Conservation (phyloP, 2,797 vertebrate genomes). For the Intellagama lesueurii region DNA sequence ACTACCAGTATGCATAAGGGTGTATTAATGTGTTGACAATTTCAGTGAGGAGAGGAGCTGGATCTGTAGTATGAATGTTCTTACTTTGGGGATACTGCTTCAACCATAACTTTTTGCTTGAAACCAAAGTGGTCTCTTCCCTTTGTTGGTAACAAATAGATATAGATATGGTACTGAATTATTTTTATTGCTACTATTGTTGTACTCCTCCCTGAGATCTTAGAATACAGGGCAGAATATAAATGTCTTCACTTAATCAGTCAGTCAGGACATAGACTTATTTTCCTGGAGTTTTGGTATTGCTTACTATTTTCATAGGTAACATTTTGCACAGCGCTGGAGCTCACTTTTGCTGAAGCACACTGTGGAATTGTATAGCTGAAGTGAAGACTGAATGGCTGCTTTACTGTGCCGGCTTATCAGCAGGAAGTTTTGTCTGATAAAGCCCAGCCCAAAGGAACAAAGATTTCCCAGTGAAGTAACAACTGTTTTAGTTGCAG, state of each 20-base stretch:
- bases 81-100: no score
- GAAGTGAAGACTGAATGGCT: neutral
- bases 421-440: neutral
- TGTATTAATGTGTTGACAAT: neutral
- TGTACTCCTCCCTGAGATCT: no score
- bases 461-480: conserved; percentile 32
- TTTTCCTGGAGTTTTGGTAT: neutral
- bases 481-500: neutral
- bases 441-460: neutral
- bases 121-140: neutral
- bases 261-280: neutral
- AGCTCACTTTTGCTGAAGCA: neutral
- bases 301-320: neutral
- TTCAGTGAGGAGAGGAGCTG: neutral
- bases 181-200: no score
- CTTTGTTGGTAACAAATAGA: neutral
- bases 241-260: no score
- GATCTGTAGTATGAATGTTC: no score
- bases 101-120: no score
- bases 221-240: no score
- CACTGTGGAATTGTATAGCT: neutral
- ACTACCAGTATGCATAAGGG: no score
- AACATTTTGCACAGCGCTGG: neutral
- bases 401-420: neutral
- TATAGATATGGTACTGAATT: neutral